A percentile compares a stretch with the other conserved stretches of the same genome.
Evolutionary conservation across 2,888 invertebrate genomes (phyloP).

Genomic region (Amphipyra tragopoginis): DNA sequence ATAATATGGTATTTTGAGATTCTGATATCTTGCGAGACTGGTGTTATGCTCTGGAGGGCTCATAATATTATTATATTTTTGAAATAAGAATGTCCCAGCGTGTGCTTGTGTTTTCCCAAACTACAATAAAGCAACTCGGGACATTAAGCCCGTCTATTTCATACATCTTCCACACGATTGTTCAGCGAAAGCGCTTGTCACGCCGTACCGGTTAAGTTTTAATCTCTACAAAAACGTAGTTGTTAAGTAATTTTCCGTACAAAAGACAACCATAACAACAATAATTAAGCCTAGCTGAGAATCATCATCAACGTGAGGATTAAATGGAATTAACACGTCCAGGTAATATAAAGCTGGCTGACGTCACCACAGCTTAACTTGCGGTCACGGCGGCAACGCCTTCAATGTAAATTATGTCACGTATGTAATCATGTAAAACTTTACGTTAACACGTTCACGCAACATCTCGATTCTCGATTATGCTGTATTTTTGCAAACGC

Average conservation of each 20-base stretch:
- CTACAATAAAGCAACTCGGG: no score
- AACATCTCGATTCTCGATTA: conserved; percentile 56
- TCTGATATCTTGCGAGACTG: no score
- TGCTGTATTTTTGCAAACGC: conserved; percentile 61
- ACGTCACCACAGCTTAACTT: conserved; percentile 52
- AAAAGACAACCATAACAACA: conserved; percentile 21
- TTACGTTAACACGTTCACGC: conserved; percentile 61
- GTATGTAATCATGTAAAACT: conserved; percentile 64
- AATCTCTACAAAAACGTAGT: neutral
- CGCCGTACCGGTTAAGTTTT: neutral
- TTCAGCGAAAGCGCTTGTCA: no score
- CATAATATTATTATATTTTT: no score
- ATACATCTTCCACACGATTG: no score
- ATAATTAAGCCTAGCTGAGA: conserved; percentile 40
- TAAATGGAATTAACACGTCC: conserved; percentile 62
- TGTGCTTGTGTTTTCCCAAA: no score
- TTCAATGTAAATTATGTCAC: conserved; percentile 64
- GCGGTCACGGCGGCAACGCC: conserved; percentile 51
- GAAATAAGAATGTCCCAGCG: no score
- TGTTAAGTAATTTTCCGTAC: conserved; percentile 29
- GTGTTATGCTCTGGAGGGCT: no score
- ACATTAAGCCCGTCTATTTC: no score
- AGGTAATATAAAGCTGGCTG: conserved; percentile 56
- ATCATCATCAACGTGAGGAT: conserved; percentile 56
- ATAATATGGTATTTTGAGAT: no score